Percentiles rank a stretch among this genome's conserved stretches.
Evolutionary conservation across 37 sponge, comb jelly and placozoan species (phyloP).

Genomic region (Beroe ovata): DNA sequence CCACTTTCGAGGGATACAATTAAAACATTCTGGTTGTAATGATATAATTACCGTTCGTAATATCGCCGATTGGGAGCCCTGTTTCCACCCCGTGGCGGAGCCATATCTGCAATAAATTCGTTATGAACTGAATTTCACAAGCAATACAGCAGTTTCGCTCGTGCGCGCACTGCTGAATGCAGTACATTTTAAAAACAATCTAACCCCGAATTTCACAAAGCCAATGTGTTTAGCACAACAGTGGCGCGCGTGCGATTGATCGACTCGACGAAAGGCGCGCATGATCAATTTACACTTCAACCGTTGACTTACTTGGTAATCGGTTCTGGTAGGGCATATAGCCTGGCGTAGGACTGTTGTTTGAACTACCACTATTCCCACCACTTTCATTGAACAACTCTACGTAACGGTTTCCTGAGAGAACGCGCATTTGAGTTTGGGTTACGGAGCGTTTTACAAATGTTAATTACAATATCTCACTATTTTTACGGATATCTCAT

Average conservation of each 20-base stretch:
- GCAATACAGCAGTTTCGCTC: not conserved
- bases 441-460: too few relatives aligned
- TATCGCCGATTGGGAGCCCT: conserved; percentile 51
- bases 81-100: conserved; percentile 1
- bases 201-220: not conserved
- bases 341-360: not conserved
- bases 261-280: too few relatives aligned
- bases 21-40: not conserved
- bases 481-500: too few relatives aligned
- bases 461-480: too few relatives aligned
- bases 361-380: not conserved
- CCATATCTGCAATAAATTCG: not conserved
- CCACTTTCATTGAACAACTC: conserved; percentile 64
- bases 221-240: conserved; percentile 29
- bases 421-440: too few relatives aligned
- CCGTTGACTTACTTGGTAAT: conserved; percentile 48
- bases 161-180: not conserved
- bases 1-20: not conserved
- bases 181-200: not conserved
- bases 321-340: not conserved
- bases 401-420: conserved; percentile 41
- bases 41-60: conserved; percentile 15
- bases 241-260: conserved; percentile 34
- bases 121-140: not conserved
- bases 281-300: too few relatives aligned